Base-by-base conservation (phyloP, 2,113 vertebrate species). In the Carassius carassius region DNA sequence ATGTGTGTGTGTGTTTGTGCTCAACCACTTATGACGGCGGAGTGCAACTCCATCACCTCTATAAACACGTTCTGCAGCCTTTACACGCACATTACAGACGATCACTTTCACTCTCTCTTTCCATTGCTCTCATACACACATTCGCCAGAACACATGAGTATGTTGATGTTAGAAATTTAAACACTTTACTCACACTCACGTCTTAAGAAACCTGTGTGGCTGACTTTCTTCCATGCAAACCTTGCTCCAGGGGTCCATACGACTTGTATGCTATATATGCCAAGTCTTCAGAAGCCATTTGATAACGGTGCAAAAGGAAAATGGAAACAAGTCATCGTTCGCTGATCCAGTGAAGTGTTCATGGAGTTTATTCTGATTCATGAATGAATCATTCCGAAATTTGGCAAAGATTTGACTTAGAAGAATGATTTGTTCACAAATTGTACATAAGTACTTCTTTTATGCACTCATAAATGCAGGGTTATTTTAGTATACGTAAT, bases 11-110 rank as follows among this genome's bases (percentile, higher is more conserved):
- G 70, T 84, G 82, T 75, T 60, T 84, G 74, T 78, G 81, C 76
- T 78, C 60, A 47, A 54, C 78, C 70, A 41, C 58, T 5, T 75
- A 47, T 37, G 32, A 84, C 23, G 4, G 54, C 9, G 32, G 49
- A 77, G 35, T 21, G 44, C 25, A 51, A 86, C 76, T 65, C 85
- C 81, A 79, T 86, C 25, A 74, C 35, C 73, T 84, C 63, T 73
- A 87, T 84, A 81, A 87, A 87, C 83, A 85, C 62, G 37, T 37
- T 72, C 44, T 84, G 14, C 32, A 67, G 60, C 29, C 41, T 77
- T 54, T 17, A 69, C 83, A 54, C 62, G 32, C 25, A 56, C 47
- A 8, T 67, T 67, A 67, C 60, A 51, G 13, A n/a, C 9, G 78
- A 7, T 70, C 47, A n/a, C 65, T 49, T 37, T 70, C 47, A n/a